Evolutionary conservation across 1,140 invertebrate species (phyloP).

Genomic region (Cydia fagiglandana): DNA sequence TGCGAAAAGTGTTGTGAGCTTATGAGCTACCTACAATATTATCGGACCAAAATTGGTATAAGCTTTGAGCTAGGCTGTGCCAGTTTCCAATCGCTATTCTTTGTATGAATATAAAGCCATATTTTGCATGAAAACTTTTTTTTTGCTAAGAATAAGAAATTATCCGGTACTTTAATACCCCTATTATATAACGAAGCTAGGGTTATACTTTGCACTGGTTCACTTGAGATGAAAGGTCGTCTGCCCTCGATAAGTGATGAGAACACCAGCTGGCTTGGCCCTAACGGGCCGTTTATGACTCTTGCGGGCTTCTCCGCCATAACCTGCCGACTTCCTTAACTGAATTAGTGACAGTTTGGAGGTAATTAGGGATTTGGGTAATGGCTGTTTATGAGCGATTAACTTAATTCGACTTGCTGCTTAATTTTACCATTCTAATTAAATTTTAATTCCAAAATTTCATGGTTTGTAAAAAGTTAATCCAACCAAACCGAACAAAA

Average conservation of each 20-base stretch:
- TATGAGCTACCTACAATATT: no score
- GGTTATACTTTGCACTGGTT: no score
- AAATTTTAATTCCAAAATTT: not conserved
- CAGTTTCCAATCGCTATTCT: no score
- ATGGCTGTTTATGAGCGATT: slow-evolving; percentile 2
- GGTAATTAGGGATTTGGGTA: slow-evolving; percentile 13
- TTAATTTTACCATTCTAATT: not conserved
- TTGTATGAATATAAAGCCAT: no score
- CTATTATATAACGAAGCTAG: no score
- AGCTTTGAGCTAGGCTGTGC: no score
- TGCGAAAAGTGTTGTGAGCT: no score
- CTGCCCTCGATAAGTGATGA: not conserved
- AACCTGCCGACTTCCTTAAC: slow-evolving; percentile 27
- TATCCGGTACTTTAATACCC: no score
- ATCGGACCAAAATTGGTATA: no score
- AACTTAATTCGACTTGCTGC: not conserved
- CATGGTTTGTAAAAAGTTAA: not conserved
- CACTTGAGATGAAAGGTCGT: not conserved
- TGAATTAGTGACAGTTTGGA: slow-evolving; percentile 29
- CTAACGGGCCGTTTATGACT: slow-evolving; percentile 24
- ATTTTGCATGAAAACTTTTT: no score
- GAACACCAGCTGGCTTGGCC: not conserved
- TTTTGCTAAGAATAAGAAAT: no score
- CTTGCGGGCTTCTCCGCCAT: not conserved
- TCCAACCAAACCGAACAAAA: not conserved